phyloP scores from a whole-genome alignment of 1,140 invertebrate species.

The Drosophila pseudoananassae region DNA sequence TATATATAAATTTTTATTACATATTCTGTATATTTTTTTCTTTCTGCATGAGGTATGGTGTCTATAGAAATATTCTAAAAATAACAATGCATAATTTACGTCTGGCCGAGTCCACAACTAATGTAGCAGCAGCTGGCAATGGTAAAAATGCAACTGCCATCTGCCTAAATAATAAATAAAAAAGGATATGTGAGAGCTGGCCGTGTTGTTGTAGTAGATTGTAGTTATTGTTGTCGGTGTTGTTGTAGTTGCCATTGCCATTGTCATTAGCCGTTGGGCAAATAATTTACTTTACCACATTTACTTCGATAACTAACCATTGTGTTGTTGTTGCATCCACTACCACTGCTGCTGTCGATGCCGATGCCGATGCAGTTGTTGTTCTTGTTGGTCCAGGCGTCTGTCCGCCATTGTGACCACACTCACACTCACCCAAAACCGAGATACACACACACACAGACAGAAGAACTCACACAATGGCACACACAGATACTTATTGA shows the following conservation, averaged over 20 bases:
- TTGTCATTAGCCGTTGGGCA: constrained; percentile 77
- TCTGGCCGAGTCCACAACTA: constrained; percentile 57
- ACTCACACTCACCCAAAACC: constrained; percentile 33
- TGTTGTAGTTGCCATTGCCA: constrained; percentile 43
- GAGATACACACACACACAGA: not conserved
- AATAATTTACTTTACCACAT: constrained; percentile 80
- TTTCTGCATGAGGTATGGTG: constrained; percentile 1
- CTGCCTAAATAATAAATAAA: constrained; percentile 78
- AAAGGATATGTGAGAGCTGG: constrained; percentile 54
- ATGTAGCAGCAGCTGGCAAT: constrained; percentile 70
- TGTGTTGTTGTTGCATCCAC: constrained; percentile 56
- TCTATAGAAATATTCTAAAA: constrained; percentile 74
- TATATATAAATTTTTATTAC: not conserved
- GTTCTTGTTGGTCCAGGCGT: constrained; percentile 33
- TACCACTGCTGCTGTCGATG: constrained; percentile 24
- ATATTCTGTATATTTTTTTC: constrained; percentile 2
- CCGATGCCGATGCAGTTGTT: constrained; percentile 18
- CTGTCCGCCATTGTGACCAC: constrained; percentile 62
- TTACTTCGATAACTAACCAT: constrained; percentile 79
- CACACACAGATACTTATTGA: constrained; percentile 9
- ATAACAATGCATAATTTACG: constrained; percentile 79
- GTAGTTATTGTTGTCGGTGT: constrained; percentile 13
- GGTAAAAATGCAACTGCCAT: constrained; percentile 63
- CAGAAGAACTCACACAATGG: not conserved
- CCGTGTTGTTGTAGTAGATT: constrained; percentile 21